These are phyloP conservation scores for Drosophila truncata DNA, from an alignment of 1,140 invertebrate species.

Conservation along the genomic window DNA sequence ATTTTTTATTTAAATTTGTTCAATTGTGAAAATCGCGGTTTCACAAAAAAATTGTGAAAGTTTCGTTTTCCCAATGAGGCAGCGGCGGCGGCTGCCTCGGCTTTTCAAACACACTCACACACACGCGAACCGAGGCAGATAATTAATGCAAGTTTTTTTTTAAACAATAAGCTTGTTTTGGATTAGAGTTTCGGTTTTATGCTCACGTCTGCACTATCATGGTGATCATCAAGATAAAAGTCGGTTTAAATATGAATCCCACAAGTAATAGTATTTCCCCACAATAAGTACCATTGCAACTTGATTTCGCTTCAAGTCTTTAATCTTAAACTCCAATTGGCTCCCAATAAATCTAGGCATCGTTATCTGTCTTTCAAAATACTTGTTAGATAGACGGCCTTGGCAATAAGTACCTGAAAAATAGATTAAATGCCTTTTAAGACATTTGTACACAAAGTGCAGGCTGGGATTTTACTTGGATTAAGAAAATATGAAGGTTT, in stretches of 20 bases:
- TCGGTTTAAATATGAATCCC: background rate
- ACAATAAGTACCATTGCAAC: background rate
- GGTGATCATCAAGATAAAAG: constrained; percentile 8
- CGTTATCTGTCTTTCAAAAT: constrained; percentile 3
- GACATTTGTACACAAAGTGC: background rate
- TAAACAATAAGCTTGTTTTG: constrained; percentile 17
- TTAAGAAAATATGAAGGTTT: background rate
- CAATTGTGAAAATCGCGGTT: constrained; percentile 66
- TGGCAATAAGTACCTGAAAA: background rate
- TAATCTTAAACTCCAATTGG: constrained; percentile 17
- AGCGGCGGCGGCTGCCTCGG: constrained; percentile 25
- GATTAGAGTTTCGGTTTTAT: constrained; percentile 22
- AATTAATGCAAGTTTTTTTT: constrained; percentile 33
- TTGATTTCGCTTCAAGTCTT: background rate
- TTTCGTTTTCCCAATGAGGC: constrained; percentile 55
- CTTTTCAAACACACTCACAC: constrained; percentile 19
- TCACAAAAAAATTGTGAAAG: constrained; percentile 71
- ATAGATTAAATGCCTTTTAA: background rate
- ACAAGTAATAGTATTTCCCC: background rate
- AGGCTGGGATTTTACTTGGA: background rate
- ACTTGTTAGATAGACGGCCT: constrained; percentile 5
- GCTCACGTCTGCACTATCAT: constrained; percentile 22
- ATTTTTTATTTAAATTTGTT: constrained; percentile 62
- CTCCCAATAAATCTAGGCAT: constrained; percentile 12
- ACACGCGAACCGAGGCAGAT: constrained; percentile 9